Conservation (phyloP, 2,797 vertebrate species). For the Echeneis naucrates region DNA sequence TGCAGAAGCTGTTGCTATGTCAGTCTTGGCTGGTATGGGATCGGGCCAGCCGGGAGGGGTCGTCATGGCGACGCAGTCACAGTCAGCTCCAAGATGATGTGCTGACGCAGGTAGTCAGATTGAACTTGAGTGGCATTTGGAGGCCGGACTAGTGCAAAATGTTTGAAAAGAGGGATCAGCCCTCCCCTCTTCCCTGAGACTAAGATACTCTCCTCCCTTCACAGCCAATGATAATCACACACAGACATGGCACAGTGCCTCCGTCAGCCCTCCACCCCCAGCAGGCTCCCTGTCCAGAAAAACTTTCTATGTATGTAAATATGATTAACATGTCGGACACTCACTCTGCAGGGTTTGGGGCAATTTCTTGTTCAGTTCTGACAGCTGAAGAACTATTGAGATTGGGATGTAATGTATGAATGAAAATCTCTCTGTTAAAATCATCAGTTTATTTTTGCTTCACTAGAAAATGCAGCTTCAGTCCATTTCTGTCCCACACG, state of each 20-base stretch:
- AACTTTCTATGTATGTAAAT: slow-evolving; percentile 69
- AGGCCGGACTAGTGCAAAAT: slow-evolving; percentile 67
- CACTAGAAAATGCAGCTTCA: slow-evolving; percentile 55
- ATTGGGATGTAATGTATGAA: slow-evolving; percentile 45
- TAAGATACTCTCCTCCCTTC: slow-evolving; percentile 49
- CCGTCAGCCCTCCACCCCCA: slow-evolving; percentile 47
- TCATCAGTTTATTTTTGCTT: slow-evolving; percentile 50
- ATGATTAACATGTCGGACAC: slow-evolving; percentile 55
- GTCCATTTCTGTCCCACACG: slow-evolving; percentile 51
- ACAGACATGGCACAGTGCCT: slow-evolving; percentile 66
- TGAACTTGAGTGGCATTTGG: slow-evolving; percentile 68
- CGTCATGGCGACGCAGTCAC: slow-evolving; percentile 88
- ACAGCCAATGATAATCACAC: slow-evolving; percentile 73
- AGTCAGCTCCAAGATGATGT: slow-evolving; percentile 95
- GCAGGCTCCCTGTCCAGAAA: slow-evolving; percentile 51
- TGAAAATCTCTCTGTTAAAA: slow-evolving; percentile 35
- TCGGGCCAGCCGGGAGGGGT: slow-evolving; percentile 87
- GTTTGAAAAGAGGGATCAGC: slow-evolving; percentile 57
- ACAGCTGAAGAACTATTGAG: slow-evolving; percentile 46
- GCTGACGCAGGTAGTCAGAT: slow-evolving; percentile 62
- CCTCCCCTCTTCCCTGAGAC: slow-evolving; percentile 48
- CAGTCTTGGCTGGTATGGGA: slow-evolving; percentile 94
- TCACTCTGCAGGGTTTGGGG: slow-evolving; percentile 63
- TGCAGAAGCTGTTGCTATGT: slow-evolving; percentile 94
- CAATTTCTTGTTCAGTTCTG: slow-evolving; percentile 43